These are phyloP conservation scores for Rallus crepitans DNA, from an alignment of 2,797 vertebrate genomes.

Conservation along the genomic window DNA sequence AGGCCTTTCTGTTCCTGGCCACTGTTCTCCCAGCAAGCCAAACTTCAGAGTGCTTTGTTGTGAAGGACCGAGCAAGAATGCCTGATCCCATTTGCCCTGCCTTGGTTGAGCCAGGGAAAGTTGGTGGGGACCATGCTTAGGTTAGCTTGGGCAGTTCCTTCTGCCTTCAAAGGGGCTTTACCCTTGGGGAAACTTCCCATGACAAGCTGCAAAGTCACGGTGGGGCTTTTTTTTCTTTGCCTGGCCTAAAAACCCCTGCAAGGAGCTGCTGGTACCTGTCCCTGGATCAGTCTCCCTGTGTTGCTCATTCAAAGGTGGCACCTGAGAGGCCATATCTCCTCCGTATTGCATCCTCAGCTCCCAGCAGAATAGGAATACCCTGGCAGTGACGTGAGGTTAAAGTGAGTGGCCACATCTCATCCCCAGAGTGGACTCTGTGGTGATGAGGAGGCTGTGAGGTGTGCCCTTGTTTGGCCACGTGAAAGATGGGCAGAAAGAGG, in stretches of 20 bases:
- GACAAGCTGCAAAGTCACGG: neutral
- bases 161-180: neutral
- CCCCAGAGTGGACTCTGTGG: neutral
- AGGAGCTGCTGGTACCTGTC: neutral
- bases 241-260: neutral
- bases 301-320: neutral
- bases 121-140: fast-evolving
- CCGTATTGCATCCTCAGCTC: neutral
- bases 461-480: neutral
- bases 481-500: neutral
- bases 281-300: neutral
- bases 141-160: neutral
- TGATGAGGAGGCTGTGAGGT: neutral
- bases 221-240: neutral
- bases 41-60: neutral
- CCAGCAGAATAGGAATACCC: neutral
- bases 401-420: neutral
- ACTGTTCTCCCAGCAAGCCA: neutral
- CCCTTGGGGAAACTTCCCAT: neutral
- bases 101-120: neutral
- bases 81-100: neutral
- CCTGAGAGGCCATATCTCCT: neutral
- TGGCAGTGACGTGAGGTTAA: neutral
- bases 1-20: neutral
- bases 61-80: neutral